Base-by-base conservation (phyloP, 2,888 invertebrate species). In the Eurytoma californica region DNA sequence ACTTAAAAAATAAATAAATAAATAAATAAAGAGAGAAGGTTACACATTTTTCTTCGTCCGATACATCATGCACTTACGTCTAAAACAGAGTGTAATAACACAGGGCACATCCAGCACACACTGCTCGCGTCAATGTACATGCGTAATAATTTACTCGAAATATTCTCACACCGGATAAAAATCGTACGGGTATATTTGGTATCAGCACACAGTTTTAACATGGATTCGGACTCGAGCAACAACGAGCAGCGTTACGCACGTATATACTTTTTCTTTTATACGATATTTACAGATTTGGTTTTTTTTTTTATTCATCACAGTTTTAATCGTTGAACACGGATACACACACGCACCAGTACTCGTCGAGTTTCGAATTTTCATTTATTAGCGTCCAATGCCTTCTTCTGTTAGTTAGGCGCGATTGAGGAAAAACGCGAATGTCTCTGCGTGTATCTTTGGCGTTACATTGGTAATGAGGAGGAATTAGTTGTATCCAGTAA, bases 241-340 rank as follows among this genome's bases (percentile, higher is more conserved):
- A 75, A 75, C 51, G 58, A 58, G 49, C 16, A 73, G 39, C 57
- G 20, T 47, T 30, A 39, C 58, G 58, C 57, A 57, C 30, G 68
- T 58, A 7, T 63, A 63, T 47, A 66, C 2, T 28, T 68, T 39
- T 39, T 39, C 9, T 39, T 39, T 39, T 39, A 39, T 39, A 39
- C 39, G 39, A 58, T 80, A 80, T 80, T 77, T 80, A 80, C 77
- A 77, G 68, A 67, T 80, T 63, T 61, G 39, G 61, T 61, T 63
- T 13, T 30, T 39, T 16, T 39, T 66, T 61, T 55, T 73, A 72
- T 77, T 80, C 80, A 80, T 80, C 77, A 80, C 77, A 80, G 80
- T 67, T 80, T 75, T 16, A 75, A 77, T 80, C 77, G 80, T 80
- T 80, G 80, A 77, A 80, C 77, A 80, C 80, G 79, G 53, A 80